These are phyloP conservation scores for Chionomys nivalis DNA, from an alignment of 2,113 vertebrate species.

Conservation along the genomic window DNA sequence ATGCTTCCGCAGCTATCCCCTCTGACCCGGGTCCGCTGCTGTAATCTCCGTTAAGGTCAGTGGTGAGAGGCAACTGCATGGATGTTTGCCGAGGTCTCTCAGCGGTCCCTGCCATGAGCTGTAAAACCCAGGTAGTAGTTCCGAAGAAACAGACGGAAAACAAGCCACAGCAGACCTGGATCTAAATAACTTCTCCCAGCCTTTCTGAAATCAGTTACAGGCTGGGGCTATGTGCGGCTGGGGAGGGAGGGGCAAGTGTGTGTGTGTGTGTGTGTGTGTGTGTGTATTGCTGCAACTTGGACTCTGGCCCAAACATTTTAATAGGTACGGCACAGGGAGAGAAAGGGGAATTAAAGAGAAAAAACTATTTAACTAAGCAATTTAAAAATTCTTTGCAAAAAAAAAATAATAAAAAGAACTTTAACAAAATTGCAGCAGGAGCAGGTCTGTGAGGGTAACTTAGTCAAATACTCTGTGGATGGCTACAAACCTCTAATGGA, in stretches of 20 bases:
- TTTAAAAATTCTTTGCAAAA: conserved; percentile 82
- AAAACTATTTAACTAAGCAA: conserved; percentile 80
- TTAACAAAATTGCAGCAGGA: conserved; percentile 84
- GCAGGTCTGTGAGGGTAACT: conserved; percentile 82
- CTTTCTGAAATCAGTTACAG: conserved; percentile 89
- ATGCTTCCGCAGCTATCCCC: conserved; percentile 85
- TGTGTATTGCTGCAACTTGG: conserved; percentile 83
- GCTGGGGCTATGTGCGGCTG: conserved; percentile 16
- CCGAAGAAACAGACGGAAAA: conserved; percentile 91
- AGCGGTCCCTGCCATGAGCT: conserved; percentile 88
- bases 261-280: not conserved
- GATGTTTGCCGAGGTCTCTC: conserved; percentile 88
- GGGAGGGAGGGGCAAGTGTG: too few species aligned
- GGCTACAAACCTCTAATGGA: conserved; percentile 90
- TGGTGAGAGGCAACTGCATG: conserved; percentile 82
- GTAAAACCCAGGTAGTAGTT: conserved; percentile 91
- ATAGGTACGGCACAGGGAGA: conserved; percentile 84
- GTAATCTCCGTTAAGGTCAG: conserved; percentile 88
- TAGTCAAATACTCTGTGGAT: conserved; percentile 85
- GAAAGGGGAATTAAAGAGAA: conserved; percentile 66
- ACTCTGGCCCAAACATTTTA: conserved; percentile 88
- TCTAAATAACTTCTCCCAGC: conserved; percentile 87
- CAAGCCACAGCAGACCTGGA: conserved; percentile 87
- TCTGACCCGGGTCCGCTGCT: conserved; percentile 85
- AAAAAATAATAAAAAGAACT: conserved; percentile 72